A percentile compares a stretch with the other conserved stretches of the same genome.
Evolutionary conservation across 2,797 vertebrate species (phyloP).

Genomic region (Lagorchestes hirsutus): DNA sequence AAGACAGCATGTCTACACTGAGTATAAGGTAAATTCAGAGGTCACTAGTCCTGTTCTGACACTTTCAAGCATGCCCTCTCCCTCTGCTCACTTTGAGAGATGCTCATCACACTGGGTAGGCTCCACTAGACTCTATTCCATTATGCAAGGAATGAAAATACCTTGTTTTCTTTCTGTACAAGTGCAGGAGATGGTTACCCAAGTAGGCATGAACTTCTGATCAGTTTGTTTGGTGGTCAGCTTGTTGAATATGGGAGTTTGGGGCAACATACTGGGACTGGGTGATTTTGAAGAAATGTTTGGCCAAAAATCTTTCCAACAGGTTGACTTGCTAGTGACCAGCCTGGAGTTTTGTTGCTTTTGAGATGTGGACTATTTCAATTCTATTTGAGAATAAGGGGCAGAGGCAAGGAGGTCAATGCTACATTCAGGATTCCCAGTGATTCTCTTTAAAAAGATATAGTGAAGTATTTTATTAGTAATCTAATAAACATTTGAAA

Average conservation of each 20-base stretch:
- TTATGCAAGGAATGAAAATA: constrained; percentile 22
- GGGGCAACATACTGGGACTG: not conserved
- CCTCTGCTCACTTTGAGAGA: not conserved
- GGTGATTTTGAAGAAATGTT: not conserved
- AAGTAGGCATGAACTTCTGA: constrained; percentile 42
- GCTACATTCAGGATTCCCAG: not conserved
- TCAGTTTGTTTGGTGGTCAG: not conserved
- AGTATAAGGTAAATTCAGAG: not conserved
- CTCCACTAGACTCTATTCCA: not conserved
- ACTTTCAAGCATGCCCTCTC: not conserved
- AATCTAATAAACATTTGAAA: not conserved
- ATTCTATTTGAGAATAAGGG: not conserved
- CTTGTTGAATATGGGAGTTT: constrained; percentile 16
- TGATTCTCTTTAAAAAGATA: not conserved
- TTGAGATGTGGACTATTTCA: not conserved
- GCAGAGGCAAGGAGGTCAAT: constrained; percentile 21
- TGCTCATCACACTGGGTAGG: not conserved
- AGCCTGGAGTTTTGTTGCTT: constrained; percentile 17
- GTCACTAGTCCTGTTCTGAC: not conserved
- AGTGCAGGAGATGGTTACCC: not conserved
- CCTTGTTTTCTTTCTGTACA: constrained; percentile 2
- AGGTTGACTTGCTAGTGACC: not conserved
- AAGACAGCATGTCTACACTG: not conserved
- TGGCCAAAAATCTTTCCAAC: constrained; percentile 22
- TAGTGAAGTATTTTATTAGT: not conserved